Conservation (phyloP, 2,113 vertebrate genomes). For the Apteryx owenii region DNA sequence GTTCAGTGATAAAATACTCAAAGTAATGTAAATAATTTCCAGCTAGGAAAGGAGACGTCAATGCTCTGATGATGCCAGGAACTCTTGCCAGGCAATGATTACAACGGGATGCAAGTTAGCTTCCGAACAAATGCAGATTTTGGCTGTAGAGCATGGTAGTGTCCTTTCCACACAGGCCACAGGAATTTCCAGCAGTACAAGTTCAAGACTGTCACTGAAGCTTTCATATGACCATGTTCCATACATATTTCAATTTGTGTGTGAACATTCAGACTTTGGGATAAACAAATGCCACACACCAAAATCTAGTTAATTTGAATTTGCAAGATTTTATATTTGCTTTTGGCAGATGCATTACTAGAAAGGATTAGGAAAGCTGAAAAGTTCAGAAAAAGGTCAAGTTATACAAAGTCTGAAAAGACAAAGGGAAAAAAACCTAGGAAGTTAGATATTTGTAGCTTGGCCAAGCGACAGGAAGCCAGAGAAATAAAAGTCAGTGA, state of each 20-base stretch:
- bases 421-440: background rate
- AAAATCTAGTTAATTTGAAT: background rate
- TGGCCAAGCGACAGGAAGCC: background rate
- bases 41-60: rapidly evolving
- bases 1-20: background rate
- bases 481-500: background rate
- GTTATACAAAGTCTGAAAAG: background rate
- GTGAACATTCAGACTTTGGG: background rate
- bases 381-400: background rate
- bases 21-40: background rate
- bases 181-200: background rate
- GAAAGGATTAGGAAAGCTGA: background rate
- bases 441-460: background rate
- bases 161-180: background rate
- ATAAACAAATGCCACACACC: background rate
- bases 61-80: background rate
- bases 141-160: background rate
- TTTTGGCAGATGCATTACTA: background rate
- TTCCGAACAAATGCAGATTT: background rate
- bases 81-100: background rate
- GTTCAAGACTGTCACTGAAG: background rate
- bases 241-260: background rate
- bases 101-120: background rate
- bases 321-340: background rate
- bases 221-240: background rate